Evolutionary conservation across 2,797 vertebrate genomes (phyloP), one percentile per base, ranked within the genome.

Genomic region (Monodelphis domestica): DNA sequence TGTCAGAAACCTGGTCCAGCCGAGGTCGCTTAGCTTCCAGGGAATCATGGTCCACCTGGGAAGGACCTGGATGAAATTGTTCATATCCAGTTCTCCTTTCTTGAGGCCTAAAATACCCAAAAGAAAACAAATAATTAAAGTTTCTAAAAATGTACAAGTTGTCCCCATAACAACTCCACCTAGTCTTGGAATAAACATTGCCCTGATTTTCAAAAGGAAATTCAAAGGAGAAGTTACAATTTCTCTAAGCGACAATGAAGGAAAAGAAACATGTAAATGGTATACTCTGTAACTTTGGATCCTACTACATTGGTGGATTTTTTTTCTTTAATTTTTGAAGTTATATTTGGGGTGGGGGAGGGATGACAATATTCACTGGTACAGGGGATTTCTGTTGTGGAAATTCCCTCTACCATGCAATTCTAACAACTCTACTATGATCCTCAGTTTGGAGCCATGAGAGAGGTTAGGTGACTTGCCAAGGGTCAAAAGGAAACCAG

Each of bases 61-160:
- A 97, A 21, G 98, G 97, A 94, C 99, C 96, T 54, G 99, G 98
- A 97, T 99, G 99, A 97, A 99, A 99, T 96, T 99, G 99, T 51
- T 99, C 99, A 96, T 99, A 99, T 95, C 98, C 99, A 98, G 99
- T 99, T 96, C 99, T 99, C 98, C 99, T 99, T 98, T 99, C 99
- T 90, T 99, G 99, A 97, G 99, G 99, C 98, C 99, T 99, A 97
- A 53, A 15, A 93, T 0, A 93, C 12, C 96, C 50, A 96, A 95
- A 24, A 95, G 38, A 90, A 0, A 90, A 92, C 30, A 92, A 92
- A 88, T 93, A 90, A 29, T 88, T 90, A 94, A 91, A 54, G 24
- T 3, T 78, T 53, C 29, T 90, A 91, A 91, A 30, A 59, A 92
- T 54, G 5, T 30, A 89, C 33, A 92, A 89, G 24, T 70, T 11